Conservation (phyloP, 2,888 invertebrate genomes). For the Drosophila neutralis region DNA sequence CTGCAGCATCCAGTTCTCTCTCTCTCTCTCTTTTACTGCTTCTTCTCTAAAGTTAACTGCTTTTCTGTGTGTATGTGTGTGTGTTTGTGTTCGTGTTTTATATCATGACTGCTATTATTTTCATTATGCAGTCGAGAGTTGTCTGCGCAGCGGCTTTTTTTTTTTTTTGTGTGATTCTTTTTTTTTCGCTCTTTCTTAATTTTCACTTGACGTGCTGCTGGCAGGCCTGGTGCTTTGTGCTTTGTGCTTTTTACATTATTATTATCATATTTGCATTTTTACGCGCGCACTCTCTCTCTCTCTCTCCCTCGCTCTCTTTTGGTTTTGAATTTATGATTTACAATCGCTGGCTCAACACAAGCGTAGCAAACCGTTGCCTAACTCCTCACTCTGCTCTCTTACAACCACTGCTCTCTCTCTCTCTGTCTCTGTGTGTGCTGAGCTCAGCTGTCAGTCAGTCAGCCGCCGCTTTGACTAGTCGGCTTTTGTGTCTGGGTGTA, state of each 20-base stretch:
- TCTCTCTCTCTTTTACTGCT: constrained; percentile 3
- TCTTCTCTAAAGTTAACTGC: constrained; percentile 16
- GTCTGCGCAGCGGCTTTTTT: constrained; percentile 35
- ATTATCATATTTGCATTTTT: constrained; percentile 77
- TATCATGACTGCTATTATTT: constrained; percentile 65
- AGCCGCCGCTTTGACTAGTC: constrained; percentile 44
- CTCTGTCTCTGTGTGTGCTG: constrained; percentile 6
- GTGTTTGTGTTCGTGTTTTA: constrained; percentile 21
- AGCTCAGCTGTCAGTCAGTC: constrained; percentile 54
- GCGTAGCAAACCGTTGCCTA: constrained; percentile 35
- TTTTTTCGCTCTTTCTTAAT: constrained; percentile 62
- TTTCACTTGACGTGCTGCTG: constrained; percentile 74
- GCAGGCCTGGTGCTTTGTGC: constrained; percentile 51
- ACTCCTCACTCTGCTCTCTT: constrained; percentile 9
- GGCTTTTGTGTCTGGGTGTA: constrained; percentile 28
- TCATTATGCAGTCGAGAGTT: constrained; percentile 62
- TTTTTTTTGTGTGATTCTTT: constrained; percentile 3
- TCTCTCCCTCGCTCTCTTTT: constrained; percentile 2
- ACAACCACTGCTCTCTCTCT: not conserved
- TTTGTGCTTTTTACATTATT: constrained; percentile 61
- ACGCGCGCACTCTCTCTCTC: constrained; percentile 6
- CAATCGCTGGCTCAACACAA: constrained; percentile 43
- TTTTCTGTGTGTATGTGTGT: constrained; percentile 1
- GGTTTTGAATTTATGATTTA: constrained; percentile 32
- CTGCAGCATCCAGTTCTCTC: constrained; percentile 11